Evolutionary conservation across 2,113 vertebrate genomes (phyloP).

Genomic region (Puntigrus tetrazona): DNA sequence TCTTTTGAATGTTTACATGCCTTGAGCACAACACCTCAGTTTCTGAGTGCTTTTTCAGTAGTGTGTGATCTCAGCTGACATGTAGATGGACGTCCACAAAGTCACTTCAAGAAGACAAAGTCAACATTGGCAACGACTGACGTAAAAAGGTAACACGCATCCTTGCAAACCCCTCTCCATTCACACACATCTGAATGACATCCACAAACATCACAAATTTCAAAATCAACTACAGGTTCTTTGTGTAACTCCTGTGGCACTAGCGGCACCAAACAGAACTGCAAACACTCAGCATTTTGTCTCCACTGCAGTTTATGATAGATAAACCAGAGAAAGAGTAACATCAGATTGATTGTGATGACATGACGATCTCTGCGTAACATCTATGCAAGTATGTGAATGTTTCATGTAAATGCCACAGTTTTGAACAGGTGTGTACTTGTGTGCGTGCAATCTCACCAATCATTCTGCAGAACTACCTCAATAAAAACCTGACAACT

Average conservation of each 20-base stretch:
- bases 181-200: not conserved
- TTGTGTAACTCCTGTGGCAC: not conserved
- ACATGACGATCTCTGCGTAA: not conserved
- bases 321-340: not conserved
- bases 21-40: not conserved
- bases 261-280: not conserved
- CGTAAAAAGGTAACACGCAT: not conserved
- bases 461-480: not conserved
- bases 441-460: not conserved
- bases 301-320: not conserved
- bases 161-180: not conserved
- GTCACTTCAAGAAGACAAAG: constrained; percentile 13
- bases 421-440: not conserved
- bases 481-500: not conserved
- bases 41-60: not conserved
- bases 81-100: not conserved
- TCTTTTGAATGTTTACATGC: constrained; percentile 18
- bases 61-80: constrained; percentile 15
- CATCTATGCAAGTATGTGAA: not conserved
- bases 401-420: not conserved
- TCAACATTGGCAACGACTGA: constrained; percentile 13
- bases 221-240: not conserved
- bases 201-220: not conserved
- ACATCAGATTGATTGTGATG: not conserved
- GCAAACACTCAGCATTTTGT: not conserved